A percentile compares a stretch with the other conserved stretches of the same genome.
Evolutionary conservation across 2,113 vertebrate genomes (phyloP).

Genomic region (Crocuta crocuta): DNA sequence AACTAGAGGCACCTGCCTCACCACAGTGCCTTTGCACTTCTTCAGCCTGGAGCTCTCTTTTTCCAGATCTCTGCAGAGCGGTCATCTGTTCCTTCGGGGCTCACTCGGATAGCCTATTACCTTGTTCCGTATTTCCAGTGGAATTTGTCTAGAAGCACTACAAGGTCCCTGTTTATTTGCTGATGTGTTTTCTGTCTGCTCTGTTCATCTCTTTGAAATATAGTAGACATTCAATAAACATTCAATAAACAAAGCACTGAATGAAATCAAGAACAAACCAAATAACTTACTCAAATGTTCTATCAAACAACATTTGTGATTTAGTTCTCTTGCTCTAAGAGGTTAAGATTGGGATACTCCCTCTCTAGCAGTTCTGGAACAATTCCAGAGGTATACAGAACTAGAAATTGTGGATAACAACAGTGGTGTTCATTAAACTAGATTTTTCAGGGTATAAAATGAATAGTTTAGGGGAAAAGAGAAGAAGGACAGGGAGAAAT

Average conservation of each 20-base stretch:
- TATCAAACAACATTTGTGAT: neutral
- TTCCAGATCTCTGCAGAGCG: neutral
- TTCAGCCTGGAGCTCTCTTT: neutral
- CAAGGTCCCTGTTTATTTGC: neutral
- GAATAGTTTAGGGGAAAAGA: neutral
- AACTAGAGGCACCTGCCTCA: neutral
- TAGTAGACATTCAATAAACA: neutral
- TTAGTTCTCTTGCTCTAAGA: neutral
- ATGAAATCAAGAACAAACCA: neutral
- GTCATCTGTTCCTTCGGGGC: neutral
- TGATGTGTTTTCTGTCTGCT: neutral
- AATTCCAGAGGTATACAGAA: neutral
- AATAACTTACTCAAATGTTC: neutral
- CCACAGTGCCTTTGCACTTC: neutral
- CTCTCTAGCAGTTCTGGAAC: neutral
- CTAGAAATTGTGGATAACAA: neutral
- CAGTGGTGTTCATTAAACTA: too few species aligned
- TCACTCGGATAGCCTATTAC: neutral
- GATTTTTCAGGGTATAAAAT: neutral
- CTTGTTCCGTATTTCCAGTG: neutral
- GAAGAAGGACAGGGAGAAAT: neutral
- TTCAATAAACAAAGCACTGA: neutral
- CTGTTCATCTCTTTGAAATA: neutral
- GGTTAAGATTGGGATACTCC: neutral
- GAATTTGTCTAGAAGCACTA: neutral